Evolutionary conservation across 2,797 vertebrate species (phyloP).

Genomic region (Pseudocheirus occidentalis): DNA sequence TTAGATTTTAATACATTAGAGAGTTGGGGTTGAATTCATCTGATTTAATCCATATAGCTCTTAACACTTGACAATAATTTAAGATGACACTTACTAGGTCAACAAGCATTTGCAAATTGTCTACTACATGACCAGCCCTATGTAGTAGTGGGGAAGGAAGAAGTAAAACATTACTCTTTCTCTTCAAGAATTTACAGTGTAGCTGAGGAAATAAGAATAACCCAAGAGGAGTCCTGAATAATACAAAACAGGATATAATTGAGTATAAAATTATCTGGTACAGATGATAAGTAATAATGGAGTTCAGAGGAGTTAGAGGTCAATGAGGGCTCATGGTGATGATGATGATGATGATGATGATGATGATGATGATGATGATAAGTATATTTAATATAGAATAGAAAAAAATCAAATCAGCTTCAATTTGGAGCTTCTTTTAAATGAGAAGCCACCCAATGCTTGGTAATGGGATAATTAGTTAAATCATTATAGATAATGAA

Average conservation of each 20-base stretch:
- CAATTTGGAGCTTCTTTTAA: neutral
- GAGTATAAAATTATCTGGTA: neutral
- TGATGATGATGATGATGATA: neutral
- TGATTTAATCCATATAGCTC: neutral
- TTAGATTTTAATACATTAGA: neutral
- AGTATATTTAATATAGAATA: neutral
- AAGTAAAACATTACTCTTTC: neutral
- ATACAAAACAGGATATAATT: neutral
- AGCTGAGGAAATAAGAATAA: neutral
- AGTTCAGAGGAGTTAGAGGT: neutral
- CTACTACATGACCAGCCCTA: neutral
- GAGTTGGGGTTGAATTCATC: neutral
- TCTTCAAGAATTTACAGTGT: neutral
- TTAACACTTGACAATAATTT: neutral
- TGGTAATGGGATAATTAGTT: constrained; percentile 7
- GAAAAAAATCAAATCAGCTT: neutral
- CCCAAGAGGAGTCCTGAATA: neutral
- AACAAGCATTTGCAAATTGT: neutral
- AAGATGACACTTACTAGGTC: neutral
- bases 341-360: neutral
- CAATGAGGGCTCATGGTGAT: neutral
- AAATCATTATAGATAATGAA: constrained; percentile 9
- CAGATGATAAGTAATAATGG: neutral
- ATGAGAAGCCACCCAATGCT: neutral
- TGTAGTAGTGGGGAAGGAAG: neutral